A percentile compares a stretch with the other conserved stretches of the same genome.
Evolutionary conservation across 2,888 invertebrate genomes (phyloP).

Genomic region (Heteromyza rotundicornis): DNA sequence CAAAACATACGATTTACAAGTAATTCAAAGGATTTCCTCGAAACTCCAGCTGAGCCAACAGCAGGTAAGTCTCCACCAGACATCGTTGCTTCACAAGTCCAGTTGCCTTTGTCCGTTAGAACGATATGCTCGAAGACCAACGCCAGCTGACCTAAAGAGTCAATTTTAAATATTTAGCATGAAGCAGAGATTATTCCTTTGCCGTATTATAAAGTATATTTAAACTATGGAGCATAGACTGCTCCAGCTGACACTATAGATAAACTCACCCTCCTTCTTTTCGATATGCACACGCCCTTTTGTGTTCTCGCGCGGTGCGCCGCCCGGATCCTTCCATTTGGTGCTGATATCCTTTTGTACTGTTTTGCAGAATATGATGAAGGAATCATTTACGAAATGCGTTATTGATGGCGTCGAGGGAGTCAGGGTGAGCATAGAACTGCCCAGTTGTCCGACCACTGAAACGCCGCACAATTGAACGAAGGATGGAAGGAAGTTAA

Average conservation of each 20-base stretch:
- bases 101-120: slow-evolving; percentile 63
- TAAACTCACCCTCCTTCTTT: slow-evolving; percentile 54
- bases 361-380: slow-evolving; percentile 62
- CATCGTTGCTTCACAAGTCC: slow-evolving; percentile 63
- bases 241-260: no score
- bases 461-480: no score
- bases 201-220: no score
- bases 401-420: slow-evolving; percentile 58
- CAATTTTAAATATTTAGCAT: no score
- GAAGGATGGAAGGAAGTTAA: no score
- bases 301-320: slow-evolving; percentile 53
- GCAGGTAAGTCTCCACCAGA: no score
- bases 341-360: slow-evolving; percentile 52
- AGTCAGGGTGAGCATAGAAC: slow-evolving; percentile 46
- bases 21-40: slow-evolving; percentile 58
- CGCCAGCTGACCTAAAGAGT: slow-evolving; percentile 59
- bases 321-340: slow-evolving; percentile 60
- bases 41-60: slow-evolving; percentile 43
- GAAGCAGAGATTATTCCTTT: no score
- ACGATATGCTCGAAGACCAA: slow-evolving; percentile 64
- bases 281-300: slow-evolving; percentile 63
- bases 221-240: no score
- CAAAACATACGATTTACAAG: slow-evolving; percentile 61
- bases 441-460: slow-evolving; percentile 40
- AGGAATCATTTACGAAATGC: slow-evolving; percentile 63